Conservation (phyloP, 2,113 vertebrate species). For the crab-eating macaque (Macaca fascicularis) region T2T-MFA8v1.1 NC_088376.1:111138501-111139000, state of each 20-base stretch:
- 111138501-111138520: too few relatives aligned
- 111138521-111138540: too few relatives aligned
- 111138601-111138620: too few relatives aligned
- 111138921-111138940: background rate
- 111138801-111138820: background rate
- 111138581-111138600: background rate
- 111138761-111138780: background rate
- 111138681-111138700: background rate
- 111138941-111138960: background rate
- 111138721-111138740: background rate
- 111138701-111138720: background rate
- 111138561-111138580: too few relatives aligned
- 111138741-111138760: background rate
- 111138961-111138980: background rate
- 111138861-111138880: background rate
- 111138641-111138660: background rate
- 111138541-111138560: background rate
- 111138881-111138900: background rate
- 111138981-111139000: background rate
- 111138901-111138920: background rate
- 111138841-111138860: background rate
- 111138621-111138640: background rate
- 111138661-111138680: background rate
- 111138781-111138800: background rate
- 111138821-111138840: background rate